Evolutionary conservation across 2,113 vertebrate species (phyloP).

Genomic region (Reinhardtius hippoglossoides): DNA sequence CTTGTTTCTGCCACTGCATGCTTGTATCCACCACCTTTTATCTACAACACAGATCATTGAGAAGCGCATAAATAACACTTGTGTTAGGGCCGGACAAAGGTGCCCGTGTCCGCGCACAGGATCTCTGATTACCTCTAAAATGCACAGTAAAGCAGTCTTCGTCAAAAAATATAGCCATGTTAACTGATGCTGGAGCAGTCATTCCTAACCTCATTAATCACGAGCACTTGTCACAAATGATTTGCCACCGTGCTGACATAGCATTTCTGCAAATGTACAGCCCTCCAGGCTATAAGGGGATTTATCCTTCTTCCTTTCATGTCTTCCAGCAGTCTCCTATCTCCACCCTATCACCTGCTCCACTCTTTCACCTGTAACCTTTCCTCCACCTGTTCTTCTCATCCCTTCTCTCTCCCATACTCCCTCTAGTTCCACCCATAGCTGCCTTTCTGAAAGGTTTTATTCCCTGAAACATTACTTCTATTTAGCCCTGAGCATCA

Average conservation of each 20-base stretch:
- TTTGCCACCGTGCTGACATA: conserved; percentile 58
- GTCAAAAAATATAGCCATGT: conserved; percentile 63
- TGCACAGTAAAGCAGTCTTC: conserved; percentile 44
- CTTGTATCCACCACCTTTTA: conserved; percentile 1
- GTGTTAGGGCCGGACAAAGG: not conserved
- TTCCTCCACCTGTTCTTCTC: not conserved
- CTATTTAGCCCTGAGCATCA: conserved; percentile 1
- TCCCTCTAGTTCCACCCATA: conserved; percentile 1
- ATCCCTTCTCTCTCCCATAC: not conserved
- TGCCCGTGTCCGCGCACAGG: not conserved
- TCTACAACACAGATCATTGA: conserved; percentile 6
- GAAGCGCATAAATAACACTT: conserved; percentile 33
- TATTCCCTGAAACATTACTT: not conserved
- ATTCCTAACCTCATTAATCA: conserved; percentile 68
- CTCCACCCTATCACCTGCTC: conserved; percentile 1
- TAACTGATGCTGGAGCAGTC: conserved; percentile 58
- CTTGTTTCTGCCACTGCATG: not conserved
- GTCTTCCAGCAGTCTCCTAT: not conserved
- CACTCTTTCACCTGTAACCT: not conserved
- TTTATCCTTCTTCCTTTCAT: conserved; percentile 25
- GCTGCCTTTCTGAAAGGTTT: too few relatives aligned
- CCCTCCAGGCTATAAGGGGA: conserved; percentile 27
- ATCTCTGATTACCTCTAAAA: conserved; percentile 42
- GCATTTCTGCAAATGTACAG: conserved; percentile 63
- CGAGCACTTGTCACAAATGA: conserved; percentile 41